Evolutionary conservation across 2,888 invertebrate species (phyloP), one percentile per base, ranked within the genome.

Genomic region (Drosophila paramelanica): DNA sequence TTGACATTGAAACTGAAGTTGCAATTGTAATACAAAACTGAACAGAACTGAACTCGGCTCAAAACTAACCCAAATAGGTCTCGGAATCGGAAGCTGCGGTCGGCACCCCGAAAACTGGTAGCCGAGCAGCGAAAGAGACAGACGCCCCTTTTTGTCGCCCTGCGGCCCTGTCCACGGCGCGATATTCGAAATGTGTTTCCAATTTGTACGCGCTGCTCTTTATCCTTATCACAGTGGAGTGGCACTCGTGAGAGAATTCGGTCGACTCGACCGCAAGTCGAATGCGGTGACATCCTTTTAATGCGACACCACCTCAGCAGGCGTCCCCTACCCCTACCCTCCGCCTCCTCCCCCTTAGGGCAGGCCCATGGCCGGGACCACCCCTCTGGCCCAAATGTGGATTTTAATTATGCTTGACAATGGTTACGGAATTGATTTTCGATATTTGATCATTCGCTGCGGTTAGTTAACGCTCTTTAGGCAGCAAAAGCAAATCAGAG

Each of bases 21-120:
- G 75, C 77, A 64, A 65, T 66, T 77, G 88, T 87, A 89, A 86
- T 73, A 81, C 87, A 86, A 85, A 82, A 81, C 83, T 79, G 41
- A 71, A 38, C 83, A 74, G 41, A 71, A 38, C 42, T 27, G 56
- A 27, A 68, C 36, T 71, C 62, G 52, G 57, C 50, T 71, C 62
- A 57, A 73, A 86, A 83, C 78, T 83, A 87, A 89, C 85, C 85
- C 87, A 86, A 86, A 91, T 90, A 89, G 91, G 91, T 91, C 91
- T 91, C 91, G 91, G 91, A 91, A 91, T 91, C 91, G 91, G 91
- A 91, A 91, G 91, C 91, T 91, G 91, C 79, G 91, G 91, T 85
- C 88, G 88, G 58, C 77, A 73, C 73, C 67, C 73, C 62, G 74
- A 74, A 41, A 41, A 65, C 53, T 43, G 60, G 41, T 36, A 33